Evolutionary conservation across 1,140 invertebrate species (phyloP).

Genomic region (Mamestra configurata): DNA sequence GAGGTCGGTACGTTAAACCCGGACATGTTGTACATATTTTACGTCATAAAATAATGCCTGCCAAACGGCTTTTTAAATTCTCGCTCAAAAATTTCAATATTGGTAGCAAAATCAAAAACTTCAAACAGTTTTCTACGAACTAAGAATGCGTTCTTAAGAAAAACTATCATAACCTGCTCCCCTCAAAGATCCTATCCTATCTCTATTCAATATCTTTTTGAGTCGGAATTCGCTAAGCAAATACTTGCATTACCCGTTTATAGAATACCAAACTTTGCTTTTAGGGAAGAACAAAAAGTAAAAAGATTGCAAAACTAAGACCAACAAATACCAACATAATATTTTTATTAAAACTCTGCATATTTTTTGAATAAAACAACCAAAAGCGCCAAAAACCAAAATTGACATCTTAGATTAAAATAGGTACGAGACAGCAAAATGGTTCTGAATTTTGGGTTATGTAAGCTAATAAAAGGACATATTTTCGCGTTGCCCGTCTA

Average conservation of each 20-base stretch:
- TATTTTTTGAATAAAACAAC: too few relatives aligned
- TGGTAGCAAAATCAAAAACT: neutral
- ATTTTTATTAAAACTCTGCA: too few relatives aligned
- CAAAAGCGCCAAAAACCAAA: too few relatives aligned
- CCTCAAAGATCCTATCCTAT: neutral
- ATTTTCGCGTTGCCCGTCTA: neutral
- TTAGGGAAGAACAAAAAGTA: slow-evolving; percentile 65
- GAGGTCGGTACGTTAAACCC: neutral
- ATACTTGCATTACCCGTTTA: slow-evolving; percentile 13
- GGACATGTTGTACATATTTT: neutral
- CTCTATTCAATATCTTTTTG: slow-evolving; percentile 18
- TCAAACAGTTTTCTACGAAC: neutral
- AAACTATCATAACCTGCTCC: slow-evolving; percentile 1
- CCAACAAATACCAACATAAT: slow-evolving; percentile 57
- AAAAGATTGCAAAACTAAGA: slow-evolving; percentile 58
- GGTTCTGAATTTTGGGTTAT: neutral
- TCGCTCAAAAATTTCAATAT: neutral
- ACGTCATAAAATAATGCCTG: too few relatives aligned
- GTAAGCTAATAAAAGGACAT: neutral
- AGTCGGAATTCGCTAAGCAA: slow-evolving; percentile 13
- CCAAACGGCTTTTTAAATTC: neutral
- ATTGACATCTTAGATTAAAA: too few relatives aligned
- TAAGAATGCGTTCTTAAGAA: slow-evolving; percentile 1
- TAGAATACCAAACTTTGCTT: slow-evolving; percentile 61
- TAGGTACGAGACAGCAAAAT: neutral